Conservation (phyloP, 2,797 vertebrate genomes). For the Brachyrhaphis roseni region DNA sequence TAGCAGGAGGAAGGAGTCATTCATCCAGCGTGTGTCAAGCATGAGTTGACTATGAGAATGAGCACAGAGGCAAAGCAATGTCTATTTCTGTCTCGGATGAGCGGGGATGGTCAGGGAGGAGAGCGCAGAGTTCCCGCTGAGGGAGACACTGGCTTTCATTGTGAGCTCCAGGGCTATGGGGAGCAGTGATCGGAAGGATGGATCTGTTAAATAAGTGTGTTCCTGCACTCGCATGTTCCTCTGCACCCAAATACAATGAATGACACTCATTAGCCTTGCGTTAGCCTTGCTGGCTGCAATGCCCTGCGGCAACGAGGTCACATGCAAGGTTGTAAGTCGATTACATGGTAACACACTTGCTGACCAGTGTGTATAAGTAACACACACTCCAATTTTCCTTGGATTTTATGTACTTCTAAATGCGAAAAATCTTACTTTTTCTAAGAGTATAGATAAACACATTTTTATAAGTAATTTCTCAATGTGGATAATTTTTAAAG, state of each 20-base stretch:
- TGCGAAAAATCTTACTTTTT: not conserved
- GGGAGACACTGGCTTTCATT: slow-evolving; percentile 73
- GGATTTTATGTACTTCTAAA: slow-evolving; percentile 8
- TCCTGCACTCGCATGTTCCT: slow-evolving; percentile 32
- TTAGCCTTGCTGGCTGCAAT: slow-evolving; percentile 74
- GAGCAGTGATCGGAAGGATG: slow-evolving; percentile 78
- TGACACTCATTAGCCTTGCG: slow-evolving; percentile 77
- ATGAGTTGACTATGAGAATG: slow-evolving; percentile 74
- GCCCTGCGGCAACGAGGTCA: slow-evolving; percentile 72
- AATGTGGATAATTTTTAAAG: not conserved
- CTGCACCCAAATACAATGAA: slow-evolving; percentile 71
- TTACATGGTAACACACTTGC: slow-evolving; percentile 68
- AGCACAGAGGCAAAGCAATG: slow-evolving; percentile 75
- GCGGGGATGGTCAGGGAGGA: slow-evolving; percentile 67
- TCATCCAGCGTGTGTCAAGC: slow-evolving; percentile 74
- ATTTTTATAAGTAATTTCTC: not conserved
- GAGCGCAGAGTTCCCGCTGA: slow-evolving; percentile 65
- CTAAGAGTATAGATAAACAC: slow-evolving; percentile 14
- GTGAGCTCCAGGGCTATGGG: slow-evolving; percentile 73
- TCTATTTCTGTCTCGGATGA: slow-evolving; percentile 75
- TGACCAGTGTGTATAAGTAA: slow-evolving; percentile 56
- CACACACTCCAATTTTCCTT: slow-evolving; percentile 34
- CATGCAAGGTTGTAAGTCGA: slow-evolving; percentile 69
- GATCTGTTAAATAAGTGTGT: slow-evolving; percentile 69
- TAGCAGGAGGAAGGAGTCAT: slow-evolving; percentile 70